Percentiles rank a stretch among this genome's conserved stretches.
These are phyloP conservation scores for Phenganax marumi DNA, from an alignment of 92 coral and sea anemone genomes.

Conservation along the genomic window DNA sequence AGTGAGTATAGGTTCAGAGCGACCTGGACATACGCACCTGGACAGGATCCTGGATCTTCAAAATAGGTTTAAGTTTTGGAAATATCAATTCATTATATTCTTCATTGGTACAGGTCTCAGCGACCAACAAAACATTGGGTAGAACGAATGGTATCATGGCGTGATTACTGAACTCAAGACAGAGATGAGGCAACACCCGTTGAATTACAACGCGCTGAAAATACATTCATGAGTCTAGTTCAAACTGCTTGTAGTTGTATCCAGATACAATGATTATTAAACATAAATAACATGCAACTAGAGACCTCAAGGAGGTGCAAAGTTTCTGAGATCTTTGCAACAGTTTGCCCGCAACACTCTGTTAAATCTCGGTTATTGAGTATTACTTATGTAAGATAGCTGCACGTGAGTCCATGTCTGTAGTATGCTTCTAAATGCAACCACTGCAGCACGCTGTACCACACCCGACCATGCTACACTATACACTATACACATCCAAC, in stretches of 20 bases:
- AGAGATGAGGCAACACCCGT: conserved; percentile 87
- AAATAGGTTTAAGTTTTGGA: conserved; percentile 89
- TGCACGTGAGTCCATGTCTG: too few species aligned
- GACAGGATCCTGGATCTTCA: conserved; percentile 88
- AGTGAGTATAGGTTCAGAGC: not conserved
- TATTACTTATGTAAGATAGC: too few species aligned
- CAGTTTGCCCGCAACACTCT: too few species aligned
- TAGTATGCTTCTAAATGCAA: too few species aligned
- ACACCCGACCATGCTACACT: too few species aligned
- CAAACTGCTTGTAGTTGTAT: not conserved
- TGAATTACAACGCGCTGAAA: conserved; percentile 84
- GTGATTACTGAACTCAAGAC: conserved; percentile 84
- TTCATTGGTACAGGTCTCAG: conserved; percentile 81
- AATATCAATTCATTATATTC: conserved; percentile 68
- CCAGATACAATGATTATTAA: too few species aligned
- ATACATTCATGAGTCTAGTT: not conserved
- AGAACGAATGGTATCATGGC: conserved; percentile 91
- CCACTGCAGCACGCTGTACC: too few species aligned
- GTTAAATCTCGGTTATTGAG: too few species aligned
- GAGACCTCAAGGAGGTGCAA: too few species aligned
- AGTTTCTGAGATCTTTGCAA: too few species aligned
- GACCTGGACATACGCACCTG: conserved; percentile 60
- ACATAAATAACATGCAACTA: too few species aligned
- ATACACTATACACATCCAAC: too few species aligned
- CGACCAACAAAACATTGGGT: conserved; percentile 85